Percentiles rank a stretch among this genome's conserved stretches.
These are phyloP conservation scores for Lepidochrysops patricia DNA, from an alignment of 2,888 invertebrate genomes.

Conservation along the genomic window DNA sequence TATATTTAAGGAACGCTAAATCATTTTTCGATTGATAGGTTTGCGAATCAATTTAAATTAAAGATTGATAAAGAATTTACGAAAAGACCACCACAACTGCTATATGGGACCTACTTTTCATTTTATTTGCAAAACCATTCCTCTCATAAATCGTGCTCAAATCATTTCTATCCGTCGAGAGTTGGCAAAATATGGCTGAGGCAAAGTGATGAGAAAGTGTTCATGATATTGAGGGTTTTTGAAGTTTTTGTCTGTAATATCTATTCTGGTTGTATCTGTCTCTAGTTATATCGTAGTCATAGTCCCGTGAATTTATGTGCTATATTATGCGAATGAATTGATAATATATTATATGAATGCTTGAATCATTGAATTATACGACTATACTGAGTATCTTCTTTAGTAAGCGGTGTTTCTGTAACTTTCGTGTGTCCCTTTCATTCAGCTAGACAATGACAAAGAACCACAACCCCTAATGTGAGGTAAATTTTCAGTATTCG, in stretches of 20 bases:
- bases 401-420: conserved; percentile 22
- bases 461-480: not conserved
- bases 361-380: not conserved
- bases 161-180: conserved; percentile 25
- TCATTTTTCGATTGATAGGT: no score
- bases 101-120: not conserved
- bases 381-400: conserved; percentile 48
- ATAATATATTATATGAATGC: not conserved
- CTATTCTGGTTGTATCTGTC: conserved; percentile 32
- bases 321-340: conserved; percentile 23
- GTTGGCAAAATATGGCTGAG: conserved; percentile 16
- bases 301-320: conserved; percentile 38
- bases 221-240: conserved; percentile 41
- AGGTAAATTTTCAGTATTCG: not conserved
- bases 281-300: conserved; percentile 24
- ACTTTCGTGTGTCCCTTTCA: not conserved
- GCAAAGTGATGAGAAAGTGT: conserved; percentile 40
- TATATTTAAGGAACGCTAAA: no score
- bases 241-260: conserved; percentile 40
- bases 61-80: no score
- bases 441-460: not conserved
- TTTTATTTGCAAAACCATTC: conserved; percentile 23
- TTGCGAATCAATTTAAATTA: no score
- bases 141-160: conserved; percentile 46
- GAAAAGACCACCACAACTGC: no score